Conservation (phyloP, 2,888 invertebrate species). For the Limnephilus lunatus region DNA sequence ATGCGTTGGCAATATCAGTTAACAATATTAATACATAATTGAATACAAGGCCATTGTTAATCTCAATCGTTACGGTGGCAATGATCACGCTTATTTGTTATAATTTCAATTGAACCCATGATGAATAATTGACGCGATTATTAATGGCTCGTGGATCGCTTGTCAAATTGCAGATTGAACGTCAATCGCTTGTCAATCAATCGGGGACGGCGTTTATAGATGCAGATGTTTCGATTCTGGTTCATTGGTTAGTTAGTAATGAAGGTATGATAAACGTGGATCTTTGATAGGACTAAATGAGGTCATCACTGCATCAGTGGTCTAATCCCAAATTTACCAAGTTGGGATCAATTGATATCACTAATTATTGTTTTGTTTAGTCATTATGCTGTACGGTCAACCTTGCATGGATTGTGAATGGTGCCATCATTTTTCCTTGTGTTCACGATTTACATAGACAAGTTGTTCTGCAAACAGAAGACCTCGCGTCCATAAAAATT, state of each 20-base stretch:
- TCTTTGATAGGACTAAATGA: neutral
- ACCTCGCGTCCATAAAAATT: no score
- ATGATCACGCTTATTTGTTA: neutral
- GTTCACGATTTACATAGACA: no score
- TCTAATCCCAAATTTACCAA: no score
- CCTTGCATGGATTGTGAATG: no score
- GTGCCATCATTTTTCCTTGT: no score
- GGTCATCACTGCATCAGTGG: neutral
- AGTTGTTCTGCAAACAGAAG: no score
- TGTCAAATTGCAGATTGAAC: neutral
- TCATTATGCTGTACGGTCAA: no score
- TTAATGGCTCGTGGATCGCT: neutral
- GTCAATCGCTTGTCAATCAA: neutral
- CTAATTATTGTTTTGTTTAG: no score
- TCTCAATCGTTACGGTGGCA: neutral
- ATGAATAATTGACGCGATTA: no score
- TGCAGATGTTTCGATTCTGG: neutral
- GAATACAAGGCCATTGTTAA: neutral
- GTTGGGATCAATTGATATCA: no score
- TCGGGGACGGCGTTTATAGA: neutral
- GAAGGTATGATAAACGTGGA: neutral
- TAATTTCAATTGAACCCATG: neutral
- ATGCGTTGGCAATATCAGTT: slow-evolving; percentile 9
- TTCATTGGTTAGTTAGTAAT: neutral
- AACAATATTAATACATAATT: neutral